Base-by-base conservation (phyloP, 2,888 invertebrate genomes). In the Busseola fusca region DNA sequence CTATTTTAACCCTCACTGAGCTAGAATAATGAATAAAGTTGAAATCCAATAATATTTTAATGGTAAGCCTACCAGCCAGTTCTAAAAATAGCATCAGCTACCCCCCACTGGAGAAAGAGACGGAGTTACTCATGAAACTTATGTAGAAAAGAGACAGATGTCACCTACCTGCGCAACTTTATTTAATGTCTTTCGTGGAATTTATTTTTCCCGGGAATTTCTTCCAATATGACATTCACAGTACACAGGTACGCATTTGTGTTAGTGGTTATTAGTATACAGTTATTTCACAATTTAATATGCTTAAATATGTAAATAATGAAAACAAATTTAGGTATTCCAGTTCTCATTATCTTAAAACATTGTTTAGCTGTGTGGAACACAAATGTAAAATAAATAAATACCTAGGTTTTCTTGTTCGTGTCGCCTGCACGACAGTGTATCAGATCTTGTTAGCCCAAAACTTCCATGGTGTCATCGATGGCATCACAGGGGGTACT, bases 21-120 rank as follows among this genome's bases (percentile, higher is more conserved):
- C 37, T 63, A 72, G 54, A 79, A 76, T 72, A 67, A 69, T 71
- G 68, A 73, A 45, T 66, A 72, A 78, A 74, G 62, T 78, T 73
- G 56, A 69, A 72, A 27, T 71, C 42, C 72, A 80, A 78, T 85
- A 82, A 82, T 81, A 80, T 72, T 80, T 70, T 69, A 78, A 64
- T 63, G 45, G 72, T 71, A 72, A 77, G 75, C 84, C 84, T 82
- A 82, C 84, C 84, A 84, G 86, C 75, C 84, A 76, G 64, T 69
- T 87, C 91, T 90, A 90, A 89, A 91, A 89, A 90, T 91, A 92
- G 91, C 86, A 82, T 63, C 83, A 90, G 88, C 89, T 89, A 84
- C 89, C 87, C 84, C 87, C 87, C 74, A 86, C 85, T 78, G 48
- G 10, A 68, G 86, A 86, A 81, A 78, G 84, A 76, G 88, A 87